phyloP scores from a whole-genome alignment of 2,113 vertebrate genomes.

The Oenanthe oenanthe region DNA sequence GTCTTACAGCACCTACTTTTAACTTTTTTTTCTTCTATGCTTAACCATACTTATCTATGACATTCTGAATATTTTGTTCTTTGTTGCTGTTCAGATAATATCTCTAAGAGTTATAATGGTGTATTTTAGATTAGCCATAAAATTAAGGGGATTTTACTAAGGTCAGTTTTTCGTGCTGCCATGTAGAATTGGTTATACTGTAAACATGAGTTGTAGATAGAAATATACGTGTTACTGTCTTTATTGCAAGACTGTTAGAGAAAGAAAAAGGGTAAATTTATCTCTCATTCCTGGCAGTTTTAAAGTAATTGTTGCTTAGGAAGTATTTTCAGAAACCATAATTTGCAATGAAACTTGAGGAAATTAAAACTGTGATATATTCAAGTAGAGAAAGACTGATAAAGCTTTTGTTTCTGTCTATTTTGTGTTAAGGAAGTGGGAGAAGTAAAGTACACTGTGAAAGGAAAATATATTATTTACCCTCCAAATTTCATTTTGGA shows the following conservation, averaged over 20 bases:
- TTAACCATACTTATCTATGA: neutral
- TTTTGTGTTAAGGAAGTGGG: neutral
- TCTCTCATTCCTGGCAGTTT: neutral
- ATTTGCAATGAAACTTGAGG: neutral
- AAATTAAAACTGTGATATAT: neutral
- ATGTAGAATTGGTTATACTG: neutral
- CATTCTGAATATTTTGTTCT: neutral
- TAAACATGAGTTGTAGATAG: neutral
- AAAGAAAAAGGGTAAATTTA: neutral
- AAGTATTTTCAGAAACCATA: conserved; percentile 2
- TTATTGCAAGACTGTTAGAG: neutral
- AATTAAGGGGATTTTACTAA: neutral
- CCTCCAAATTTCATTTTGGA: conserved; percentile 41
- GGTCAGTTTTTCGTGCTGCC: neutral
- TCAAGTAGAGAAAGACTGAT: neutral
- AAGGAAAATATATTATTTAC: conserved; percentile 37
- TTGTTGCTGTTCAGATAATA: neutral
- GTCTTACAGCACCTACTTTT: neutral
- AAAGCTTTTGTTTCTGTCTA: neutral
- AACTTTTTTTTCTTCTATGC: neutral
- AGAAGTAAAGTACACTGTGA: conserved; percentile 1
- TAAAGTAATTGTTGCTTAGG: neutral
- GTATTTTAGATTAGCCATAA: neutral
- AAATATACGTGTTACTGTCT: neutral
- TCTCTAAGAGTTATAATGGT: neutral